Base-by-base conservation (phyloP, 2,888 invertebrate species). In the Strigamia transsilvanica region DNA sequence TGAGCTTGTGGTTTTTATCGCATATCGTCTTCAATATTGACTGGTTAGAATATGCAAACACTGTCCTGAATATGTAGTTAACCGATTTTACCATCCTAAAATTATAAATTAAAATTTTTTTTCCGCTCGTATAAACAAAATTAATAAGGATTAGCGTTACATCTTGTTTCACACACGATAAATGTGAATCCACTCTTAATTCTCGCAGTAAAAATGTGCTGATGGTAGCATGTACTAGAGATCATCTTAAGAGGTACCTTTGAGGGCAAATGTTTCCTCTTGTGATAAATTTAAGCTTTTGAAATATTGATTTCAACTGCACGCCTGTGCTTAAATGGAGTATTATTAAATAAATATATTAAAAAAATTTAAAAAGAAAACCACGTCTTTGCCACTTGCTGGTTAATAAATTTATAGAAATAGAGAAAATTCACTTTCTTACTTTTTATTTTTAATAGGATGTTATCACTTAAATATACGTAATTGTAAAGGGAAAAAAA, bases 221-320 rank as follows among this genome's bases (percentile, higher is more conserved):
- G 51, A 51, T 51, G 51, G 51, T 51, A 51, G 51, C 15, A 51
- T 51, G 51, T 51, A 51, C 15, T n/a, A 18, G n/a, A 18, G 51
- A 51, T 51, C 51, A 51, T 51, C 51, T 51, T 51, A 15, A 51
- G 51, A 51, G 51, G 51, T 51, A 51, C 51, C 51, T 51, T 51
- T 18, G 51, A 51, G 51, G 51, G n/a, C 51, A 51, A 51, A 51
- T 51, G 51, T 51, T 51, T 51, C 51, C 51, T 51, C 51, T 51
- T 13, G 51, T 51, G 51, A 51, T 51, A 51, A 51, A 51, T 51
- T 51, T 51, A 51, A 51, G 51, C 51, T 51, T 51, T 51, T 51
- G 51, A 51, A 51, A 51, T 51, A 51, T 51, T 51, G 51, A 51
- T 51, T n/a, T 51, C 51, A 18, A 51, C 51, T 51, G 51, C 51